Conservation (phyloP, 1,140 invertebrate genomes). For the Caenorhabditis brenneri region DNA sequence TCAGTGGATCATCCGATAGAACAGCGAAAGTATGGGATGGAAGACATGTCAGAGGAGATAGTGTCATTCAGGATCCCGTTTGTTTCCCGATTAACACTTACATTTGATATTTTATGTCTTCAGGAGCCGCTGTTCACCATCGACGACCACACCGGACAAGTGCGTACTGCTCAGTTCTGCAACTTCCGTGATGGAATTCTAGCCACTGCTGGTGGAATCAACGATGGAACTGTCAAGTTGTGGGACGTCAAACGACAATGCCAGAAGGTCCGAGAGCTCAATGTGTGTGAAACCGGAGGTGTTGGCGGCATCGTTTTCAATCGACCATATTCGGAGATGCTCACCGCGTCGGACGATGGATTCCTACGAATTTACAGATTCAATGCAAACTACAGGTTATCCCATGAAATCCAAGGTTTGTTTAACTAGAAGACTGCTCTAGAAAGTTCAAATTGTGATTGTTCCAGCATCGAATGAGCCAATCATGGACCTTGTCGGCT, state of each 20-base stretch:
- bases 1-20: conserved; percentile 41
- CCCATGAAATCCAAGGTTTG: conserved; percentile 19
- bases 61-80: conserved; percentile 8
- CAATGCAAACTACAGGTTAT: conserved; percentile 4
- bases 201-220: conserved; percentile 48
- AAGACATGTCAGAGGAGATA: background rate
- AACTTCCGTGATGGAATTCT: conserved; percentile 39
- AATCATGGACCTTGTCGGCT: conserved; percentile 18
- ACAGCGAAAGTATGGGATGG: conserved; percentile 49
- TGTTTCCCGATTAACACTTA: background rate
- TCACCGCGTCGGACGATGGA: conserved; percentile 16
- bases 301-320: conserved; percentile 21
- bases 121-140: conserved; percentile 31
- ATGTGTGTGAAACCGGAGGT: conserved; percentile 2
- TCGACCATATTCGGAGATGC: conserved; percentile 13
- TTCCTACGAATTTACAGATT: conserved; percentile 13
- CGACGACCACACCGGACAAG: conserved; percentile 45
- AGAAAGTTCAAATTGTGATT: background rate
- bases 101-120: background rate
- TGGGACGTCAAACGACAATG: conserved; percentile 44
- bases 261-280: conserved; percentile 17
- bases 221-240: conserved; percentile 45
- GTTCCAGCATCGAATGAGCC: background rate
- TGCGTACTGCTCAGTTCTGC: conserved; percentile 45
- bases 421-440: background rate